Evolutionary conservation across 2,888 invertebrate genomes (phyloP).

Genomic region (Leucophenga maculata): DNA sequence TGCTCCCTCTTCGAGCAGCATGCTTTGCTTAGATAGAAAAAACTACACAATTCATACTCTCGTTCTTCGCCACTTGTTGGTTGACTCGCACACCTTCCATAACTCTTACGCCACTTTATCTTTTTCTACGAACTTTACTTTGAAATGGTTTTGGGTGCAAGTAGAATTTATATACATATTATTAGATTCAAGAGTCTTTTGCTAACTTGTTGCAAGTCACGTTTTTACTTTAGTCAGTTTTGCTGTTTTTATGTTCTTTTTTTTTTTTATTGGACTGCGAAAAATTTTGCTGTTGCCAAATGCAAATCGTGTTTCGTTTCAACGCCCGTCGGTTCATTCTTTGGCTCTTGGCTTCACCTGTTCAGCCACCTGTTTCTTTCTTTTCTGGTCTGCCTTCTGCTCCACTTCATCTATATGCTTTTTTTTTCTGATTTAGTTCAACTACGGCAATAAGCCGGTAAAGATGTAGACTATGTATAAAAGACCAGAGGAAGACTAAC

Average conservation of each 20-base stretch:
- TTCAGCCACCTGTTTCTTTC: not conserved
- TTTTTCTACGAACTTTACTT: no score
- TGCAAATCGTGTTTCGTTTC: conserved; percentile 13
- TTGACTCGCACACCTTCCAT: no score
- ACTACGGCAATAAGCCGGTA: no score
- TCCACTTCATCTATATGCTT: not conserved
- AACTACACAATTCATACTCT: no score
- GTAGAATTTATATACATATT: no score
- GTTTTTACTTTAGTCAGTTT: conserved; percentile 35
- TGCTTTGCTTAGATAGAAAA: no score
- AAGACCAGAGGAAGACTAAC: not conserved
- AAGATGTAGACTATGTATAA: not conserved
- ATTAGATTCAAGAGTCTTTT: not conserved
- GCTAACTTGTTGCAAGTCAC: conserved; percentile 59
- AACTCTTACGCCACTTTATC: no score
- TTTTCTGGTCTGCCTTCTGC: not conserved
- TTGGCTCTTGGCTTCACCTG: not conserved
- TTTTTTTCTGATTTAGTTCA: not conserved
- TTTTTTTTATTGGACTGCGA: not conserved
- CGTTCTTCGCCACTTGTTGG: no score
- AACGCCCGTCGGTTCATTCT: conserved; percentile 39
- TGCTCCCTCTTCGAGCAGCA: no score
- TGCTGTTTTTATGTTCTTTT: not conserved
- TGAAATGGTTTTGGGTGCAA: no score
- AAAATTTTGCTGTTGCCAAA: no score